Percentiles rank a stretch among this genome's conserved stretches.
Evolutionary conservation across 1,140 invertebrate genomes (phyloP).

Genomic region (Contarinia nasturtii): DNA sequence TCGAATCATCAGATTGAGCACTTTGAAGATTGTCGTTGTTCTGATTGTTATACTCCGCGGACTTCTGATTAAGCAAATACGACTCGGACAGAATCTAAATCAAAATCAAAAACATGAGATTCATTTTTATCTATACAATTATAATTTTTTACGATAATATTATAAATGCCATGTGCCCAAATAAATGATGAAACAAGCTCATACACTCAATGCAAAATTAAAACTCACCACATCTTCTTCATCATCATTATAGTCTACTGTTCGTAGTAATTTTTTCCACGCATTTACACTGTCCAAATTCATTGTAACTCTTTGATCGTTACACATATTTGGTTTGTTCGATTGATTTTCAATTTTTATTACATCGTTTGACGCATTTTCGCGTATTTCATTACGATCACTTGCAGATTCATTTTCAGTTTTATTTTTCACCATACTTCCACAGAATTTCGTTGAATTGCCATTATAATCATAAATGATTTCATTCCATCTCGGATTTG

Average conservation of each 20-base stretch:
- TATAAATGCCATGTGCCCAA: too few species aligned
- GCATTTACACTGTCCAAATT: constrained; percentile 11
- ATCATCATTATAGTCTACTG: constrained; percentile 17
- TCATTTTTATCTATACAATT: not conserved
- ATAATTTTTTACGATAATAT: not conserved
- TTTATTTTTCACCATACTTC: not conserved
- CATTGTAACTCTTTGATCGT: constrained; percentile 3
- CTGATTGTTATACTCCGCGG: not conserved
- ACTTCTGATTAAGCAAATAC: not conserved
- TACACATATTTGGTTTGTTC: not conserved
- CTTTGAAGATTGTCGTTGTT: too few species aligned
- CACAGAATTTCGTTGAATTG: not conserved
- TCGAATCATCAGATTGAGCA: too few species aligned
- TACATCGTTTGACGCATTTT: not conserved
- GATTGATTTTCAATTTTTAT: not conserved
- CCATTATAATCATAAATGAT: constrained; percentile 19
- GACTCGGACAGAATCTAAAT: not conserved
- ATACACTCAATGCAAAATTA: not conserved
- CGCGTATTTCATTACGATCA: not conserved
- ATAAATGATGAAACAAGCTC: too few species aligned
- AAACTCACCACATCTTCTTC: constrained; percentile 23
- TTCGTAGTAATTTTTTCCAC: constrained; percentile 14
- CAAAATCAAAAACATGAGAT: not conserved
- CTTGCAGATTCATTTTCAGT: not conserved
- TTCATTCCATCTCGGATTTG: constrained; percentile 15